Conservation (phyloP, 2,888 invertebrate genomes). For the Brenthis hecate region DNA sequence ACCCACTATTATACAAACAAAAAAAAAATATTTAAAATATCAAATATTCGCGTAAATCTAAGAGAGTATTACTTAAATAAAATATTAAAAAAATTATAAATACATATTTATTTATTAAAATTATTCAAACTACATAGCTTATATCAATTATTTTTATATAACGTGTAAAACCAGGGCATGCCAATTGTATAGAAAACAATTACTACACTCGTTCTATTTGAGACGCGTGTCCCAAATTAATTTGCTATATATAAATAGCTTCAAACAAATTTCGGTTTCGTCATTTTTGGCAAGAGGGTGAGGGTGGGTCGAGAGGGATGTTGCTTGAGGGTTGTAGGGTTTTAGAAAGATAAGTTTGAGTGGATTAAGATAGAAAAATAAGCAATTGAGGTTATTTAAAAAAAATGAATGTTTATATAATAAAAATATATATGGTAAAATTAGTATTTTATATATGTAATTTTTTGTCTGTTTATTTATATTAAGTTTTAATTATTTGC, state of each 20-base stretch:
- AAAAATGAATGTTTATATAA: neutral
- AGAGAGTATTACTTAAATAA: neutral
- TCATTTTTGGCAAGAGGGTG: slow-evolving; percentile 16
- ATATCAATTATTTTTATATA: too few relatives aligned
- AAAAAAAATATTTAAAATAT: too few relatives aligned
- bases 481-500: too few relatives aligned
- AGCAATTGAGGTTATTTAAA: neutral
- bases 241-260: slow-evolving; percentile 17
- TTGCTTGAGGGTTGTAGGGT: neutral
- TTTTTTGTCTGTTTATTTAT: too few relatives aligned
- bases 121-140: neutral
- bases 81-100: too few relatives aligned
- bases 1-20: too few relatives aligned
- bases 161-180: neutral
- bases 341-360: slow-evolving; percentile 2
- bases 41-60: too few relatives aligned
- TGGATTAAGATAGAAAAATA: slow-evolving; percentile 3
- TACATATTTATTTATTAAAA: neutral
- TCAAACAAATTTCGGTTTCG: slow-evolving; percentile 14
- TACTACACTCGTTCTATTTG: neutral
- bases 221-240: slow-evolving; percentile 23
- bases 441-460: too few relatives aligned
- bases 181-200: slow-evolving; percentile 6
- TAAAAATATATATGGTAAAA: neutral
- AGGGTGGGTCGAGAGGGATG: slow-evolving; percentile 8